phyloP scores from a whole-genome alignment of 2,888 invertebrate genomes.

The Torymus aiolomorphi region DNA sequence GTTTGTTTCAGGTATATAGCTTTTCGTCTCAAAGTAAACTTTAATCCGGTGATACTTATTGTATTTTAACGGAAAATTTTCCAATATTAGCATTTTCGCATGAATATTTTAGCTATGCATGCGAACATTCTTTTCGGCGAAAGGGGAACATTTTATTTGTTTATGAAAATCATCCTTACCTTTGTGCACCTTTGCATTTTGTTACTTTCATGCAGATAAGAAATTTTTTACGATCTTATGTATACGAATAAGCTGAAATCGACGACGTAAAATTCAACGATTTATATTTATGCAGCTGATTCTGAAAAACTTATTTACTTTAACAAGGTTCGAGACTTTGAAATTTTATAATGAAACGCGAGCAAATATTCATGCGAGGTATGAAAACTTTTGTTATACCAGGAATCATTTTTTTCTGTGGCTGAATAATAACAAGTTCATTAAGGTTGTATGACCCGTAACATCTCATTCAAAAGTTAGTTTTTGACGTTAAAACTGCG shows the following conservation, averaged over 20 bases:
- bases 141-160: not conserved
- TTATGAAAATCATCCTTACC: not conserved
- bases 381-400: no score
- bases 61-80: no score
- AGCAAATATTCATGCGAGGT: no score
- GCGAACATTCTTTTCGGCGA: not conserved
- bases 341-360: no score
- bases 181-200: constrained; percentile 19
- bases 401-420: no score
- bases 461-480: no score
- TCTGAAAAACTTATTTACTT: constrained; percentile 1
- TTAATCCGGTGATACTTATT: no score
- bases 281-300: constrained; percentile 29
- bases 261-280: not conserved
- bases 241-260: constrained; percentile 11
- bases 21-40: no score
- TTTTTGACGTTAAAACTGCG: no score
- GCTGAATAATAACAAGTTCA: no score
- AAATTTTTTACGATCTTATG: constrained; percentile 27
- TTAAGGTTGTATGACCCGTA: no score
- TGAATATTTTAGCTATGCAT: constrained; percentile 37
- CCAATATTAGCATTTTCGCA: constrained; percentile 21
- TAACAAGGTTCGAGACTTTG: not conserved
- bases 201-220: not conserved
- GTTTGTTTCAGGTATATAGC: no score